Conservation (phyloP, 23 tunicate genomes). For the Ciona savignyi region DNA sequence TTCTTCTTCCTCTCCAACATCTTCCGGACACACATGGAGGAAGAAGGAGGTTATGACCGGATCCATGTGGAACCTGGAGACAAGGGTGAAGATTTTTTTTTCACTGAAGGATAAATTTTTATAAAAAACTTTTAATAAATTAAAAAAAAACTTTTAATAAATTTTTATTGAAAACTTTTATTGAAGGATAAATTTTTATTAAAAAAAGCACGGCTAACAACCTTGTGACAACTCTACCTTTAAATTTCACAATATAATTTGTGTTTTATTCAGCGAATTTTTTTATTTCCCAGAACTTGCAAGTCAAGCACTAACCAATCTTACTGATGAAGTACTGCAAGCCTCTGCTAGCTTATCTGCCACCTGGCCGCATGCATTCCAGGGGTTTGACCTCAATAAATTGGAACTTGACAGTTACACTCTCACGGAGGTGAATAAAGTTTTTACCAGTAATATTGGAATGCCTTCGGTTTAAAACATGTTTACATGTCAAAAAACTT, state of each 20-base stretch:
- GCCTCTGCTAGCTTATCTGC: constrained; percentile 55
- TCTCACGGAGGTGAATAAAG: constrained; percentile 70
- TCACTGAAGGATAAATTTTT: background rate
- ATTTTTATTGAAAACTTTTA: background rate
- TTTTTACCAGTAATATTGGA: no score
- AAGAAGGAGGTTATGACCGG: constrained; percentile 46
- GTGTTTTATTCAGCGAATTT: background rate
- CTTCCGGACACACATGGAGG: constrained; percentile 58
- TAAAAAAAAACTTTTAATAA: background rate
- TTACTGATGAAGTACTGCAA: constrained; percentile 41
- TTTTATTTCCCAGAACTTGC: constrained; percentile 30
- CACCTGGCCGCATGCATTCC: constrained; percentile 63
- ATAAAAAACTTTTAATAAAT: background rate
- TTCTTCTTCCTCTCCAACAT: constrained; percentile 86
- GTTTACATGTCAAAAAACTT: no score
- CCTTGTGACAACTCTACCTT: background rate
- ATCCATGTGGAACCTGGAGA: constrained; percentile 40
- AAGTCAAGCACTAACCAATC: constrained; percentile 1
- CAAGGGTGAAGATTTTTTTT: constrained; percentile 4
- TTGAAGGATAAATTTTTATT: background rate
- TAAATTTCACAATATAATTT: background rate
- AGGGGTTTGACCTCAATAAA: constrained; percentile 56
- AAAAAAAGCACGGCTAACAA: background rate
- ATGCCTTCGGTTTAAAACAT: no score
- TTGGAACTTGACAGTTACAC: constrained; percentile 93